A percentile compares a stretch with the other conserved stretches of the same genome.
Evolutionary conservation across 92 coral and sea anemone species (phyloP).

Genomic region (Bergia sp.): DNA sequence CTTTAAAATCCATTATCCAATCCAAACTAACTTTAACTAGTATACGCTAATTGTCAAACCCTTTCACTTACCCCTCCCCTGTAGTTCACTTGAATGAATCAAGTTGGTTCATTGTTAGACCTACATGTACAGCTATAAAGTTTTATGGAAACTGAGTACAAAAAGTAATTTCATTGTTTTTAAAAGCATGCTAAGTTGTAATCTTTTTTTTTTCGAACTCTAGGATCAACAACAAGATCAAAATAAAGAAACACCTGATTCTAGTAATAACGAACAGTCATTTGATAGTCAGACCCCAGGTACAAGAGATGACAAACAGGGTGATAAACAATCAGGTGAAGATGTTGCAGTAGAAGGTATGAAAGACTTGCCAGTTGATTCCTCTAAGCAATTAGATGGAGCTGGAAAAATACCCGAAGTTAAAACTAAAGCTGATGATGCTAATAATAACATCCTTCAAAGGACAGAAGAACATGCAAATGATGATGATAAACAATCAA

Average conservation of each 20-base stretch:
- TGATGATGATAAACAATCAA: constrained; percentile 9
- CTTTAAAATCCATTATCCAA: too few relatives aligned
- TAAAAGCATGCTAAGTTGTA: background rate
- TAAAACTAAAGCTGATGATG: constrained; percentile 33
- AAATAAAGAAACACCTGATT: background rate
- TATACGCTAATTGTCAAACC: too few relatives aligned
- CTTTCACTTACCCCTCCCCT: too few relatives aligned
- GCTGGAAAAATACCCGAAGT: constrained; percentile 22
- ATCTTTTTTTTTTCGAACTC: background rate
- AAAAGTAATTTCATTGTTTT: background rate
- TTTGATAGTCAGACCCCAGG: background rate
- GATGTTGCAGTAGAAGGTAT: constrained; percentile 16
- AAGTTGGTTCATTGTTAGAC: too few relatives aligned
- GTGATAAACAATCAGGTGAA: constrained; percentile 1
- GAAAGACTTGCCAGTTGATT: constrained; percentile 35
- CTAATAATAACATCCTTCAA: constrained; percentile 18
- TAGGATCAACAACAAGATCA: constrained; percentile 10
- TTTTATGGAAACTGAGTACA: background rate
- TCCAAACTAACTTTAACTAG: too few relatives aligned
- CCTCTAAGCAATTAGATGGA: constrained; percentile 20
- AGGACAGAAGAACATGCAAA: constrained; percentile 6
- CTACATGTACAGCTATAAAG: too few relatives aligned
- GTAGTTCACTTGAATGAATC: too few relatives aligned
- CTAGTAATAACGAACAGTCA: background rate
- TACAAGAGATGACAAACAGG: background rate